Percentiles rank a stretch among this genome's conserved stretches.
Evolutionary conservation across 2,797 vertebrate genomes (phyloP).

Genomic region (Micromesistius poutassou): DNA sequence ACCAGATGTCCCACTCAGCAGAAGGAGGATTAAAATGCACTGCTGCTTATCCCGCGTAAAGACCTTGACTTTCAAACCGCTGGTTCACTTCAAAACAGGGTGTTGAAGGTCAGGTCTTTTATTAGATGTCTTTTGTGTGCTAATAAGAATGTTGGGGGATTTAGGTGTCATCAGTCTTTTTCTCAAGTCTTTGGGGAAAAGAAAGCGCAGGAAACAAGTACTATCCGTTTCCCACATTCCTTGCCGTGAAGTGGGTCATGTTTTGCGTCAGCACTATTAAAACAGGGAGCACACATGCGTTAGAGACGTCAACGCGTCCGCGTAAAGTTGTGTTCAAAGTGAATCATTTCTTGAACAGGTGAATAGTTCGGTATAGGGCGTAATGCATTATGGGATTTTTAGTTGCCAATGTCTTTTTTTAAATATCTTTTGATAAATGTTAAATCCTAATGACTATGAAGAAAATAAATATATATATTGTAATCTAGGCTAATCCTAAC

Average conservation of each 20-base stretch:
- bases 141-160: conserved; percentile 67
- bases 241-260: background rate
- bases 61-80: conserved; percentile 73
- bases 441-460: no score
- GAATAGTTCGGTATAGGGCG: background rate
- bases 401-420: no score
- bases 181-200: background rate
- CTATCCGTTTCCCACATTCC: conserved; percentile 39
- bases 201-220: conserved; percentile 26
- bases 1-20: conserved; percentile 79
- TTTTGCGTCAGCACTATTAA: background rate
- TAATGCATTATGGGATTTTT: no score
- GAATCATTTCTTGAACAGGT: background rate
- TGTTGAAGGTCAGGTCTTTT: conserved; percentile 73
- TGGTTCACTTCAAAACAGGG: conserved; percentile 68
- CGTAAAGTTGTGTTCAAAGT: background rate
- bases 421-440: no score
- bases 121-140: conserved; percentile 69
- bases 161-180: conserved; percentile 50
- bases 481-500: no score
- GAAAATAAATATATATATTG: no score
- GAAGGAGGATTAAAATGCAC: conserved; percentile 75
- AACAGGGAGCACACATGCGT: background rate
- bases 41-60: conserved; percentile 73
- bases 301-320: background rate